Conservation (phyloP, 2,797 vertebrate genomes). For the Pseudochirops corinnae region DNA sequence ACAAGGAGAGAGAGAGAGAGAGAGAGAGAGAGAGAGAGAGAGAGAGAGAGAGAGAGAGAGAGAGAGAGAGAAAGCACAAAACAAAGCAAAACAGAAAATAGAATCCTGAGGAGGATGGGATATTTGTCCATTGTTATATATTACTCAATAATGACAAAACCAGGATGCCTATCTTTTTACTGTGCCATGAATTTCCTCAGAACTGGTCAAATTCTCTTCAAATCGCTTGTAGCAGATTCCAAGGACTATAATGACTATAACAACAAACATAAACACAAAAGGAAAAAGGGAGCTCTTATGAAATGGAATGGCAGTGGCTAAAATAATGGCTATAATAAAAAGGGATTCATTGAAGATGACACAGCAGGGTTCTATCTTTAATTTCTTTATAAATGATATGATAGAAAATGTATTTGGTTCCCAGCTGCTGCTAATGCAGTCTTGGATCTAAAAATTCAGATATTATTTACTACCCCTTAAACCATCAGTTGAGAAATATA, state of each 20-base stretch:
- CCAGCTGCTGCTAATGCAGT: neutral
- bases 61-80: neutral
- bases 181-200: neutral
- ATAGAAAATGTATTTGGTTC: neutral
- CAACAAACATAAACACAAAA: neutral
- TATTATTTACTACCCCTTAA: neutral
- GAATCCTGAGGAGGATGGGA: neutral
- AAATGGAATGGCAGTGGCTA: neutral
- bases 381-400: neutral
- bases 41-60: neutral
- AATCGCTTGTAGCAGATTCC: neutral
- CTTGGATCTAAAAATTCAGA: neutral
- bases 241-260: neutral
- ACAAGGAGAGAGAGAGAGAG: neutral
- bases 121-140: neutral
- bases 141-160: neutral
- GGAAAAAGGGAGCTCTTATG: neutral
- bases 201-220: neutral
- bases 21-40: neutral
- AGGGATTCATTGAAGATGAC: neutral
- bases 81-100: neutral
- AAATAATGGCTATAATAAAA: constrained; percentile 4
- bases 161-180: neutral
- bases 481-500: neutral
- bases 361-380: neutral